phyloP scores from a whole-genome alignment of 2,888 invertebrate species.

The Eupithecia inturbata region DNA sequence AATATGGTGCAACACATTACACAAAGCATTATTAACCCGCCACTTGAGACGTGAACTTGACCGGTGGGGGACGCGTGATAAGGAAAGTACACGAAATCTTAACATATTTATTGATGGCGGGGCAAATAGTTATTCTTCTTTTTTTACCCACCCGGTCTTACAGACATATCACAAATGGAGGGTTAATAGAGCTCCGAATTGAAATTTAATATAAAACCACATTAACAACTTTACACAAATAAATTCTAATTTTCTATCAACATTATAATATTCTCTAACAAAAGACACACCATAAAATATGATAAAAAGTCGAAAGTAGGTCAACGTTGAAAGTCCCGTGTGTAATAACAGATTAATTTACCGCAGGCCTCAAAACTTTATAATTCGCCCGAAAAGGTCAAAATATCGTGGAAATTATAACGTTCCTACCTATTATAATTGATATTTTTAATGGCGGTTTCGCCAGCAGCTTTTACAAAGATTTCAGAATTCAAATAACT shows the following conservation, averaged over 20 bases:
- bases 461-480: not conserved
- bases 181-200: not conserved
- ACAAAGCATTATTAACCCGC: not conserved
- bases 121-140: too few relatives aligned
- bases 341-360: slow-evolving; percentile 16
- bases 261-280: not conserved
- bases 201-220: not conserved
- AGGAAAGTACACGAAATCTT: too few relatives aligned
- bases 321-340: slow-evolving; percentile 14
- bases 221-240: not conserved
- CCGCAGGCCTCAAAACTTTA: slow-evolving; percentile 25
- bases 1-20: not conserved
- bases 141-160: too few relatives aligned
- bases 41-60: too few relatives aligned
- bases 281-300: not conserved
- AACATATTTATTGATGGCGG: too few relatives aligned
- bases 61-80: too few relatives aligned
- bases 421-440: not conserved
- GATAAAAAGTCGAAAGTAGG: slow-evolving; percentile 21
- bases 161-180: too few relatives aligned
- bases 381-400: slow-evolving; percentile 19
- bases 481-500: too few relatives aligned
- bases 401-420: not conserved
- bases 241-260: not conserved
- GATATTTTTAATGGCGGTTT: slow-evolving; percentile 11